Evolutionary conservation across 1,140 invertebrate species (phyloP), one percentile per base, ranked within the genome.

Genomic region (Pseudomyrmex flavicornis): DNA sequence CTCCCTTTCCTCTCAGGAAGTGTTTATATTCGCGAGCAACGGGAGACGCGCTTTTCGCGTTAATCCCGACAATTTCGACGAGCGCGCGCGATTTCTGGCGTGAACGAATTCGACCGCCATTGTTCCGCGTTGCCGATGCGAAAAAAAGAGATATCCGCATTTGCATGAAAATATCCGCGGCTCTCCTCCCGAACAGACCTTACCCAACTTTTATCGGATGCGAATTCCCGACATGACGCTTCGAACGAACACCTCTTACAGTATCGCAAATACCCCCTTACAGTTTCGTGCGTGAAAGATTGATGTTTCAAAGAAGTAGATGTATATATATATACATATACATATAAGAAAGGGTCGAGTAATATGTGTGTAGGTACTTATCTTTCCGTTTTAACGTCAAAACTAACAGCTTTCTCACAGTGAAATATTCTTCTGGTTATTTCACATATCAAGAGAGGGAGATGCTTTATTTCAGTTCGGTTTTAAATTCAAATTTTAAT

Each of bases 101-200:
- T 75, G 75, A 88, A 87, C 75, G 82, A 87, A 87, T 87, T 80
- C 69, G 82, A 74, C 58, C 74, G 58, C 69, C 65, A 87, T 88
- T 87, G 86, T 88, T 88, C 63, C 59, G 70, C 54, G 54, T 26
- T 35, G 62, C 26, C 15, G 46, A 48, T 46, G 44, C 65, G 46
- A 74, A 62, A 74, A 74, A 82, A 63, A 75, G 26, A 54, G 70
- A 63, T 52, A 80, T 74, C 17, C 70, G 62, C 69, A 88, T 88
- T 88, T 88, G 86, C 86, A 88, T 88, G 86, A 88, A 88, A 88
- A 88, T 88, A 88, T 88, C 74, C 54, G 70, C 26, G 75, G 20
- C 56, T 68, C 17, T 59, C 5, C 5, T 35, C 35, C 7, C 5
- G 35, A 20, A 10, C 69, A 44, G 75, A 58, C 46, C 66, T 65